Conservation (phyloP, 2,888 invertebrate species). For the Microdon myrmicae region DNA sequence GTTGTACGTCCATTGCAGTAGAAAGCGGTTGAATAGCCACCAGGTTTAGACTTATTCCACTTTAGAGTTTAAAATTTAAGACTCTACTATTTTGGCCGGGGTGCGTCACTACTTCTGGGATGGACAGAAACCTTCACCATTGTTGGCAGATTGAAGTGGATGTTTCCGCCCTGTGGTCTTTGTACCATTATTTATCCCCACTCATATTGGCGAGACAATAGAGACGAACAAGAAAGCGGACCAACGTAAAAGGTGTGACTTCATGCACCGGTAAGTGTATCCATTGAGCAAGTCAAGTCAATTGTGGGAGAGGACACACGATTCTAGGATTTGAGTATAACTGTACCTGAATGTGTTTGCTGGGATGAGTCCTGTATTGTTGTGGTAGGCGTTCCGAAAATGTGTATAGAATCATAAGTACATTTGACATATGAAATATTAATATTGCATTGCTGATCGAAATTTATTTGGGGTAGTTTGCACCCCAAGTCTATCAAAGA, state of each 20-base stretch:
- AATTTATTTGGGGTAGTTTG: too few species aligned
- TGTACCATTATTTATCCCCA: conserved; percentile 46
- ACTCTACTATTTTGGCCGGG: too few species aligned
- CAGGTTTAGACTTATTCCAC: background rate
- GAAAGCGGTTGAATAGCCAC: background rate
- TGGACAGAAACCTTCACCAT: conserved; percentile 29
- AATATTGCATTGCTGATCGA: too few species aligned
- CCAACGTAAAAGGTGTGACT: conserved; percentile 5
- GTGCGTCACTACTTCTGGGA: too few species aligned
- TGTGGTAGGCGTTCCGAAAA: too few species aligned
- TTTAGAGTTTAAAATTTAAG: background rate
- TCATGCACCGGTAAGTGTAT: conserved; percentile 29
- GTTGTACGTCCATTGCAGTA: conserved; percentile 29
- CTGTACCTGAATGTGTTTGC: conserved; percentile 20
- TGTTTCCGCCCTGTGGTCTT: conserved; percentile 13
- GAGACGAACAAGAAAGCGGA: conserved; percentile 22
- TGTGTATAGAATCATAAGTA: too few species aligned
- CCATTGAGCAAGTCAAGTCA: conserved; percentile 34
- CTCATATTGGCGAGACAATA: conserved; percentile 44
- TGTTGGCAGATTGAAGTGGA: conserved; percentile 20
- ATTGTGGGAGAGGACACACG: conserved; percentile 30
- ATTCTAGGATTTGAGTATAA: conserved; percentile 16
- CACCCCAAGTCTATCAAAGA: too few species aligned
- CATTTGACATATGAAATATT: too few species aligned
- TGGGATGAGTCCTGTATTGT: too few species aligned